Evolutionary conservation across 2,113 vertebrate genomes (phyloP).

Genomic region (Pseudorectes ferrugineus): DNA sequence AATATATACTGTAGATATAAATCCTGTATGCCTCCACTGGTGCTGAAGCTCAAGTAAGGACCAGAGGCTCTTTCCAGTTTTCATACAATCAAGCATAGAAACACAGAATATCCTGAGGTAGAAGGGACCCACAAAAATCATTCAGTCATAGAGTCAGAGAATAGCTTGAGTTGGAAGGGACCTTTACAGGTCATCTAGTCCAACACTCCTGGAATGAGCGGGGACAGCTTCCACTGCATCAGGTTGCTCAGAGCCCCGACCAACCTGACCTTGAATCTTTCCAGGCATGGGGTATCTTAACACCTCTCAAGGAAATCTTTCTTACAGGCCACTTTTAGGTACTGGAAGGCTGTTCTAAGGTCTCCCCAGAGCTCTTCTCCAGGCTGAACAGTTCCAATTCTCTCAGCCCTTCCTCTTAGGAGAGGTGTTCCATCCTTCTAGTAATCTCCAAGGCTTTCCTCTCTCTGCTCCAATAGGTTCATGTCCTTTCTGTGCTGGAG

Average conservation of each 20-base stretch:
- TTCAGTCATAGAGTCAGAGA: neutral
- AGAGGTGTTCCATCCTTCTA: neutral
- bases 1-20: neutral
- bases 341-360: neutral
- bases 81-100: neutral
- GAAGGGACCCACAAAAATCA: neutral
- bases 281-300: neutral
- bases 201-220: neutral
- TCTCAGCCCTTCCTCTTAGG: neutral
- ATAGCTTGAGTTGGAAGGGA: neutral
- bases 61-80: neutral
- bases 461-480: neutral
- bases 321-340: neutral
- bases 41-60: neutral
- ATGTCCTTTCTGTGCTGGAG: neutral
- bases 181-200: neutral
- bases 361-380: neutral
- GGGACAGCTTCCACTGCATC: neutral
- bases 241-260: neutral
- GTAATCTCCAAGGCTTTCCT: neutral
- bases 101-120: neutral
- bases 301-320: neutral
- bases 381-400: neutral
- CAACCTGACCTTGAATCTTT: neutral
- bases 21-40: neutral